Evolutionary conservation across 2,797 vertebrate species (phyloP), one percentile per base, ranked within the genome.

Genomic region (Spizella passerina): DNA sequence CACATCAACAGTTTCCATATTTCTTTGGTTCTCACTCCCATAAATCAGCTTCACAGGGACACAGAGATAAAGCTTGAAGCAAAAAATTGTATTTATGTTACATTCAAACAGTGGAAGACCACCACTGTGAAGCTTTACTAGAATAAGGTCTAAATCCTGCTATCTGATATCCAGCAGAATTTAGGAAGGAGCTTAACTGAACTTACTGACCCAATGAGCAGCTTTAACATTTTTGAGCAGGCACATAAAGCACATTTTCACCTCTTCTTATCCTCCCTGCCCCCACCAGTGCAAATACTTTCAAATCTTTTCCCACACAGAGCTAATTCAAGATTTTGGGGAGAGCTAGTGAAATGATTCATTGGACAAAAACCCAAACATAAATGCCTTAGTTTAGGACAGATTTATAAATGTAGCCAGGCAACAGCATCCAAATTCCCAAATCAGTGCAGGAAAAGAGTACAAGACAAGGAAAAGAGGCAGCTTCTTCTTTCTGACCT

Each of bases 161-260:
- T 90, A 55, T 63, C 85, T 69, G 80, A 76, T 79, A 93, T 46
- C 59, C 44, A 79, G 34, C 19, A 90, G 68, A 80, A 82, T 86
- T 94, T 80, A 82, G 46, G 43, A 90, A 80, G 49, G 52, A 90
- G 68, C 38, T 90, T 95, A 86, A 26, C n/a, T 90, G 80, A 90
- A 76, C 52, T 88, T 66, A 79, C 16, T 79, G 55, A 38, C 49
- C 41, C 64, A 78, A 34, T 27, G 46, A 81, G 36, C 2, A 4
- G n/a, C 36, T 91, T 70, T 44, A 87, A 59, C 9, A 52, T 81
- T 79, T 94, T 52, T 89, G 24, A 82, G 52, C 24, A 50, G 57
- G 12, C 20, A 82, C 29, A 53, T 29, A 71, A 89, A 81, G 11
- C n/a, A 76, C 20, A 32, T 88, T 87, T 95, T 77, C 60, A 84